Evolutionary conservation across 2,797 vertebrate genomes (phyloP).

Genomic region (Macropus fuliginosus): DNA sequence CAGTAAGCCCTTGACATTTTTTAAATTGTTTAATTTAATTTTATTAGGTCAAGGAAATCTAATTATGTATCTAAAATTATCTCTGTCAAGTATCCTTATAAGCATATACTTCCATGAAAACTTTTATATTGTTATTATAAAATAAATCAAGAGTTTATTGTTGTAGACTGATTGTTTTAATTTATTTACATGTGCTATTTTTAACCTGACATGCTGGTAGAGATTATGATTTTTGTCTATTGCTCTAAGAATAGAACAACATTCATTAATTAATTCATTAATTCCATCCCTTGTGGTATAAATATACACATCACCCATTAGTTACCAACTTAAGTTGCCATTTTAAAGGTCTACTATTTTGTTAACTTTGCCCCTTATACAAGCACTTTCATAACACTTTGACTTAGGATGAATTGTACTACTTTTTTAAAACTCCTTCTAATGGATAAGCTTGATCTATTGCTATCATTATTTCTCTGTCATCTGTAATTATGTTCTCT

Average conservation of each 20-base stretch:
- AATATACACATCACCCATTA: neutral
- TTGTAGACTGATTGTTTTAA: neutral
- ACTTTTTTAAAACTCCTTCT: no score
- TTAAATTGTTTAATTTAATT: neutral
- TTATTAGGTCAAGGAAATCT: neutral
- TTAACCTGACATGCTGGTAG: neutral
- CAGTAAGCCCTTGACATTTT: neutral
- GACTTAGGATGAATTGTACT: no score
- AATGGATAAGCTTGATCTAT: no score
- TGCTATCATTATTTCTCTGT: no score
- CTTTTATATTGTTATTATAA: neutral
- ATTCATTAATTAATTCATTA: neutral
- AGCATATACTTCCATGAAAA: neutral
- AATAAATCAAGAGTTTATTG: neutral
- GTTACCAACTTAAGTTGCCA: neutral
- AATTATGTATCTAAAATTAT: neutral
- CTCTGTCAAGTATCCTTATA: neutral
- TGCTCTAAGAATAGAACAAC: neutral
- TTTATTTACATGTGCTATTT: neutral
- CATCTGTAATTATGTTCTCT: no score
- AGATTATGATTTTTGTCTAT: neutral
- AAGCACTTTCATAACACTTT: no score
- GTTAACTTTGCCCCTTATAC: no score
- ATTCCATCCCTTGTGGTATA: neutral
- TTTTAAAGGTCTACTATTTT: neutral